These are phyloP conservation scores for Torymus auratus DNA, from an alignment of 2,888 invertebrate genomes.

Conservation along the genomic window DNA sequence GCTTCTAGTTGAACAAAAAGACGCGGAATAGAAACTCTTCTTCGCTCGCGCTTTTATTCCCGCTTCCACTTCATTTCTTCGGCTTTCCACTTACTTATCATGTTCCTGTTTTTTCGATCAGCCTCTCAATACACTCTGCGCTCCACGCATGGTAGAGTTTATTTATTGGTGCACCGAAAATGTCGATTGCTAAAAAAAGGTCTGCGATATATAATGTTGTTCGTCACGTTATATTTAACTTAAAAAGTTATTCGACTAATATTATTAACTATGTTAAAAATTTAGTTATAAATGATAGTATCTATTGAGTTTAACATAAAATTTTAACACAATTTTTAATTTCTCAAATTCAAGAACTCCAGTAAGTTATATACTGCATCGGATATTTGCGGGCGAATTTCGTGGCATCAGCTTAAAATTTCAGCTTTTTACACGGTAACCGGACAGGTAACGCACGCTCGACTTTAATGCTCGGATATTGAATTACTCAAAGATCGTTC, in stretches of 20 bases:
- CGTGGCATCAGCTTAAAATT: slow-evolving; percentile 26
- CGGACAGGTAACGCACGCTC: slow-evolving; percentile 6
- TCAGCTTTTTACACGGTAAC: neutral
- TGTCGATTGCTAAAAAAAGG: neutral
- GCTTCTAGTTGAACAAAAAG: slow-evolving; percentile 42
- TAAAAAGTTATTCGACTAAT: neutral
- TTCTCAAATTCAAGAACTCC: too few species aligned
- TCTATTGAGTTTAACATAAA: too few species aligned
- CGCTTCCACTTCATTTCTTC: slow-evolving; percentile 54
- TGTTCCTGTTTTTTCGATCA: slow-evolving; percentile 35
- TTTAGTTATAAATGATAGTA: too few species aligned
- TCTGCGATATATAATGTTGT: too few species aligned
- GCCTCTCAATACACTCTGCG: slow-evolving; percentile 23
- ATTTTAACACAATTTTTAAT: too few species aligned
- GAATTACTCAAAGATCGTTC: slow-evolving; percentile 15
- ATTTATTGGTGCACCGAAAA: neutral
- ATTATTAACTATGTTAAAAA: neutral
- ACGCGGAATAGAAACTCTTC: slow-evolving; percentile 45
- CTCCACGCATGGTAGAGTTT: slow-evolving; percentile 7
- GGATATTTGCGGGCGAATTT: slow-evolving; percentile 1
- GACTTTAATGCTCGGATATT: slow-evolving; percentile 5
- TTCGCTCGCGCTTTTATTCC: slow-evolving; percentile 22
- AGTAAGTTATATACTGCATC: too few species aligned
- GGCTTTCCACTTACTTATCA: slow-evolving; percentile 54
- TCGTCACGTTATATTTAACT: too few species aligned